A percentile compares a stretch with the other conserved stretches of the same genome.
Evolutionary conservation across 2,113 vertebrate genomes (phyloP).

Genomic region (Puntigrus tetrazona): DNA sequence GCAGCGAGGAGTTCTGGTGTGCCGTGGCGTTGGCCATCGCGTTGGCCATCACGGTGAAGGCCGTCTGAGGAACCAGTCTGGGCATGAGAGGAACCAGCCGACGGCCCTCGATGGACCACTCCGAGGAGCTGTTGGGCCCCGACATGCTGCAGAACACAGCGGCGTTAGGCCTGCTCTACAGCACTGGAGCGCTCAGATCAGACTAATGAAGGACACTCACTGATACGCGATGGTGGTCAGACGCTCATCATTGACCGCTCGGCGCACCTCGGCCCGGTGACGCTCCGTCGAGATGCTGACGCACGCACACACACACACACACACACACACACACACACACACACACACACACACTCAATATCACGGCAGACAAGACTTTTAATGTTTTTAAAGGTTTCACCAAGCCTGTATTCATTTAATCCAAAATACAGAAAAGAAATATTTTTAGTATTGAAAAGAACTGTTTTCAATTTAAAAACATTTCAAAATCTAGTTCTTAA

Average conservation of each 20-base stretch:
- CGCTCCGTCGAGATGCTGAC: conserved; percentile 95
- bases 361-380: not conserved
- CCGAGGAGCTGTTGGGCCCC: conserved; percentile 94
- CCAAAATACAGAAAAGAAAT: no score
- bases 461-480: no score
- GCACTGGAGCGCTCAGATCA: not conserved
- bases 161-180: not conserved
- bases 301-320: not conserved
- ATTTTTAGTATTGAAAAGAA: no score
- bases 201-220: conserved; percentile 74
- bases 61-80: conserved; percentile 93
- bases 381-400: no score
- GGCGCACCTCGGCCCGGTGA: conserved; percentile 95
- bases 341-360: not conserved
- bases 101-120: conserved; percentile 97
- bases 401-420: no score
- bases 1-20: conserved; percentile 90
- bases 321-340: not conserved
- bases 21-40: conserved; percentile 90
- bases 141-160: conserved; percentile 83
- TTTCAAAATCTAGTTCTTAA: no score
- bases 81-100: conserved; percentile 96
- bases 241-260: conserved; percentile 97
- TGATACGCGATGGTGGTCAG: conserved; percentile 97
- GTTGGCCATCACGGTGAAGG: conserved; percentile 92